phyloP scores from a whole-genome alignment of 2,113 vertebrate genomes.

The Pimephales promelas region DNA sequence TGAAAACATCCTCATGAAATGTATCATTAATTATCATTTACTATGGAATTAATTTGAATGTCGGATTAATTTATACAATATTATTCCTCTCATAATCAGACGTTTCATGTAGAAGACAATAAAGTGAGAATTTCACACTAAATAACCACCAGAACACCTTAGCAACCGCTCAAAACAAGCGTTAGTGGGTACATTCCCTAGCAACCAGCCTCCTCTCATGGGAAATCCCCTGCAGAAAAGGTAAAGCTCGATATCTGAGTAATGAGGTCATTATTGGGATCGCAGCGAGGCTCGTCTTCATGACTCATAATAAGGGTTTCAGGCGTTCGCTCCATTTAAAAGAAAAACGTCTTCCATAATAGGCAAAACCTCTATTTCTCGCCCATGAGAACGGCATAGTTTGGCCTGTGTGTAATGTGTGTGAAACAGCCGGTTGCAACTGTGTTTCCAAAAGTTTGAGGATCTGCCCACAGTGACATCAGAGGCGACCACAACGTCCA shows the following conservation, averaged over 20 bases:
- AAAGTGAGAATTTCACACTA: neutral
- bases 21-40: neutral
- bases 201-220: neutral
- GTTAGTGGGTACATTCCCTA: neutral
- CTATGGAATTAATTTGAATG: neutral
- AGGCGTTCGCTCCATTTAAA: neutral
- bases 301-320: slow-evolving; percentile 39
- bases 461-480: slow-evolving; percentile 48
- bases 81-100: neutral
- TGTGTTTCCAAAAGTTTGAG: slow-evolving; percentile 32
- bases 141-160: neutral
- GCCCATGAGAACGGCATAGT: slow-evolving; percentile 52
- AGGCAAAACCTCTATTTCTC: neutral
- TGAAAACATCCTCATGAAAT: neutral
- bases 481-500: slow-evolving; percentile 10
- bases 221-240: neutral
- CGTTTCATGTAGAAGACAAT: neutral
- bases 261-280: slow-evolving; percentile 29
- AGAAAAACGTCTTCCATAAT: neutral
- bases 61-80: neutral
- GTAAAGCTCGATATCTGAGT: neutral
- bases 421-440: slow-evolving; percentile 56
- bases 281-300: slow-evolving; percentile 12
- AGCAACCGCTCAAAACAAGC: neutral
- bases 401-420: slow-evolving; percentile 63